These are phyloP conservation scores for Crioceris asparagi DNA, from an alignment of 2,888 invertebrate genomes.

Conservation along the genomic window DNA sequence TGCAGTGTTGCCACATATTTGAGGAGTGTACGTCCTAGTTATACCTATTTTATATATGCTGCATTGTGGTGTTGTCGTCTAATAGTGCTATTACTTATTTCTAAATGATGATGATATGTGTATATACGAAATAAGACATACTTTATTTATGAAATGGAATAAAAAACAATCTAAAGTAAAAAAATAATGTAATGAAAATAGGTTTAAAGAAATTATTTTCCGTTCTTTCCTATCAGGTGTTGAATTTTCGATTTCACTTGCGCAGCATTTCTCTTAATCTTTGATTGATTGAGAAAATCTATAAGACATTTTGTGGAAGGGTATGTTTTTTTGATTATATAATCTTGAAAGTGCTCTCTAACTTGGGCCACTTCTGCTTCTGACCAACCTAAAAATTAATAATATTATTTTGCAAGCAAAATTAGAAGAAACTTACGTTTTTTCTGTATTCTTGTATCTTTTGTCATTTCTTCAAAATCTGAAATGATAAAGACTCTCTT, in stretches of 20 bases:
- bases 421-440: not conserved
- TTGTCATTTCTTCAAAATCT: not conserved
- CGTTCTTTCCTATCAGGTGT: constrained; percentile 3
- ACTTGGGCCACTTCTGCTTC: constrained; percentile 1
- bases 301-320: not conserved
- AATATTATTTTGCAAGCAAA: not conserved
- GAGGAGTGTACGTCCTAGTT: not conserved
- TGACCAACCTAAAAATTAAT: constrained; percentile 5
- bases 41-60: too few species aligned
- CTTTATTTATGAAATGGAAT: not conserved
- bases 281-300: not conserved
- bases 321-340: not conserved
- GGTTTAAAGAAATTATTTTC: not conserved
- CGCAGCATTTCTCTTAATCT: not conserved
- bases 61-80: too few species aligned
- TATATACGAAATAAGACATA: too few species aligned
- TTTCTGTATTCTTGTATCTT: not conserved
- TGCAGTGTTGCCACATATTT: not conserved
- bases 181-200: not conserved
- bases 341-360: constrained; percentile 1
- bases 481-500: not conserved
- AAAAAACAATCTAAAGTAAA: not conserved
- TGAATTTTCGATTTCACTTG: constrained; percentile 4
- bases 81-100: too few species aligned
- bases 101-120: too few species aligned